phyloP scores from a whole-genome alignment of 2,888 invertebrate species.

The Lordiphosa fenestrarum region DNA sequence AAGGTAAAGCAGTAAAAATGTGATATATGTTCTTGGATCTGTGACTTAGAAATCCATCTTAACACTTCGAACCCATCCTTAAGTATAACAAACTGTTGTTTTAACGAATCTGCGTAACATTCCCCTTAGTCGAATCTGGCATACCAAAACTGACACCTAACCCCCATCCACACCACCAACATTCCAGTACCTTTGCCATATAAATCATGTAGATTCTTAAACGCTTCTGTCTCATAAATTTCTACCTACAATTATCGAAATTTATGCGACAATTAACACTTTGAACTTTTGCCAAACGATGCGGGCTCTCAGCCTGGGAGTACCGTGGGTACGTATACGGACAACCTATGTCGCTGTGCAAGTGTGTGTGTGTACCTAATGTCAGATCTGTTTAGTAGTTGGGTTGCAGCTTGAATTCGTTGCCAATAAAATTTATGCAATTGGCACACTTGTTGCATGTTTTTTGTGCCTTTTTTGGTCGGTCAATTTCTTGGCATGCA shows the following conservation, averaged over 20 bases:
- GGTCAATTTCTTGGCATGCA: constrained; percentile 57
- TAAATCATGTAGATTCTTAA: constrained; percentile 7
- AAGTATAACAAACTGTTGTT: no score
- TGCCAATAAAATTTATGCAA: constrained; percentile 71
- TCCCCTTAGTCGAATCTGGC: no score
- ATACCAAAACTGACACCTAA: no score
- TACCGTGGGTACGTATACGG: neutral
- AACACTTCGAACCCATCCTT: no score
- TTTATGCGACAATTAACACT: constrained; percentile 69
- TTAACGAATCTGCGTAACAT: no score
- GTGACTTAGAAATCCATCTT: no score
- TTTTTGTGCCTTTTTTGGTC: constrained; percentile 16
- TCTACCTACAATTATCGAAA: constrained; percentile 61
- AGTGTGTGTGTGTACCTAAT: no score
- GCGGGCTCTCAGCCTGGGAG: neutral
- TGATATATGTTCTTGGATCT: no score
- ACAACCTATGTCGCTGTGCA: no score
- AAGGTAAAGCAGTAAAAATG: no score
- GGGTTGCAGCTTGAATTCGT: constrained; percentile 43
- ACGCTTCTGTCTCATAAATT: no score
- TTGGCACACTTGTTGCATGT: constrained; percentile 67
- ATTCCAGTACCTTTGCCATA: neutral
- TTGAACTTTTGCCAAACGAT: constrained; percentile 46
- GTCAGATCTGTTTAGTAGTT: neutral
- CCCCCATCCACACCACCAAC: no score